phyloP scores from a whole-genome alignment of 53 echinoderm and acorn worm genomes.

The Antedon mediterranea region DNA sequence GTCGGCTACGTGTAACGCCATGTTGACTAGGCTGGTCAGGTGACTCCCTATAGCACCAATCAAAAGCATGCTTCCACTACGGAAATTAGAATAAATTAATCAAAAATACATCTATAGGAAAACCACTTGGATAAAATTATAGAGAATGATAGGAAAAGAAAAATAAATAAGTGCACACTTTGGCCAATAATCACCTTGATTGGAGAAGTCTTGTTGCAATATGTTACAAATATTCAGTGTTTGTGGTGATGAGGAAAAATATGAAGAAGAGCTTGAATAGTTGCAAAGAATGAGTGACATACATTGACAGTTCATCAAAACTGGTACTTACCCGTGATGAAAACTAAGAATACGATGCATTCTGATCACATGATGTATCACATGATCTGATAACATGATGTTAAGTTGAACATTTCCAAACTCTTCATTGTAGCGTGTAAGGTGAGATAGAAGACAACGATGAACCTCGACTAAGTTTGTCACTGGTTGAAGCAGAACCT shows the following conservation, averaged over 20 bases:
- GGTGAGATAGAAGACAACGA: conserved; percentile 68
- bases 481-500: conserved; percentile 86
- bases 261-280: too few relatives aligned
- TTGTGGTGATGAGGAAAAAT: too few relatives aligned
- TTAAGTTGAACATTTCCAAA: conserved; percentile 92
- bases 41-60: conserved; percentile 93
- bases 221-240: too few relatives aligned
- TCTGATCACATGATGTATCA: conserved; percentile 90
- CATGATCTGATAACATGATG: conserved; percentile 93
- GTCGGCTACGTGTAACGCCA: conserved; percentile 90
- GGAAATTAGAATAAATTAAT: background rate
- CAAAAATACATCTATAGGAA: too few relatives aligned
- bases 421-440: conserved; percentile 97
- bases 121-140: too few relatives aligned
- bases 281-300: too few relatives aligned
- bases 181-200: too few relatives aligned
- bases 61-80: conserved; percentile 78
- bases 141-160: too few relatives aligned
- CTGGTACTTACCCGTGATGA: conserved; percentile 79
- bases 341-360: conserved; percentile 88
- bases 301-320: too few relatives aligned
- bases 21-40: conserved; percentile 77
- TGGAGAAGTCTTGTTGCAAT: too few relatives aligned
- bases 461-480: conserved; percentile 70
- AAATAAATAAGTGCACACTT: too few relatives aligned